Base-by-base conservation (phyloP, 1,140 invertebrate genomes). In the Harpegnathos saltator region DNA sequence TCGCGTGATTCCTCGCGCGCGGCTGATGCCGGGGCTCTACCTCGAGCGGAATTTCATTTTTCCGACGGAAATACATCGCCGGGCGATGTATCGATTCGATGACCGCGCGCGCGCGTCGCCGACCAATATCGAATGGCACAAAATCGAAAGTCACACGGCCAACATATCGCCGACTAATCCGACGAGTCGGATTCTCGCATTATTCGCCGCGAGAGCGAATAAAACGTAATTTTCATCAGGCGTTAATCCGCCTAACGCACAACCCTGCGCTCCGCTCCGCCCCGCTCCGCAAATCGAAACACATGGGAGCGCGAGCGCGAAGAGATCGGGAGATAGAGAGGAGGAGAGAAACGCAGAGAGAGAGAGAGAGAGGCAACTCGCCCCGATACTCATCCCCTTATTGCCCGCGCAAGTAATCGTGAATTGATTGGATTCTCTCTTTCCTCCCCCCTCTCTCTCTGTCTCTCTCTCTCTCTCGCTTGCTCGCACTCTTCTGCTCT, bases 341-440 rank as follows among this genome's bases (percentile, higher is more conserved):
- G 17, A n/a, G 22, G 65, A 68, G 65, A 38, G 65, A 68, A 1
- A 68, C n/a, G n/a, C n/a, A 44, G 29, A 33, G 29, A 5, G 29
- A 33, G 29, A 33, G 29, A 33, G 29, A 68, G 33, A 72, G 22
- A 22, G 29, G n/a, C n/a, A 52, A 58, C 63, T 44, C 33, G 33
- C 24, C 75, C 68, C 14, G 44, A 56, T 29, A 22, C 69, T 63
- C 24, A 65, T 65, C 24, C 72, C 72, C 59, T 69, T 68, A 56
- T 56, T 69, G 63, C 59, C 1, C 44, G 26, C 33, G 65, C 52
- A 24, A 19, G 33, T 80, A 80, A 80, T 80, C 75, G 75, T n/a
- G 24, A 38, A 80, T 80, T 80, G 75, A 80, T 80, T 80, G 75
- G 75, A 80, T 80, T 80, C 54, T 11, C 54, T 69, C 75, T 71